Evolutionary conservation across 2,888 invertebrate genomes (phyloP), one percentile per base, ranked within the genome.

Genomic region (Apodemia hepburni): DNA sequence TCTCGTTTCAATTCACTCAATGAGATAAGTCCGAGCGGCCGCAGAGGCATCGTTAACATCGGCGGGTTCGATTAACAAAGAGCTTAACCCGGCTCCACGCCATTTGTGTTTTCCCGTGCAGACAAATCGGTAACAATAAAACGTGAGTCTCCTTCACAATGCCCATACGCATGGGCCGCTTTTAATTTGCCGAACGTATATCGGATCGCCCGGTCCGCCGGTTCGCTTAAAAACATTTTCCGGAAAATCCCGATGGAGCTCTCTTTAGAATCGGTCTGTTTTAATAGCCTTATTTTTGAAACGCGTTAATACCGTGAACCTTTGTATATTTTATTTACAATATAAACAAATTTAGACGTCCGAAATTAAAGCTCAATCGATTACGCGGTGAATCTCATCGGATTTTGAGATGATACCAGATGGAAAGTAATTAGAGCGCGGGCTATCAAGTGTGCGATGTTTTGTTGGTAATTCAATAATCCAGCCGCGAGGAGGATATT

Each of bases 401-500:
- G 78, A 80, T 84, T 81, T 78, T 72, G 75, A 79, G 82, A 83
- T 78, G 81, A 81, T 82, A 79, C 77, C 75, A 75, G 73, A 77
- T 75, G 75, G 78, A 84, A 85, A 86, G 85, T 87, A 88, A 88
- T 88, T 88, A 88, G 81, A 84, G 74, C 78, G 77, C 80, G 82
- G 76, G 78, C 81, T 82, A 80, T 81, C 80, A 76, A 79, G 81
- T 85, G 85, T 83, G 77, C 82, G 81, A 81, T 84, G 87, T 88
- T 87, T 87, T 88, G 87, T 87, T 86, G 87, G 83, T 87, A 86
- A 88, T 87, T 89, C 86, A 87, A 89, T 88, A 87, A 88, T 85
- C 86, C 82, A 68, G 77, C 79, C 79, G 73, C 78, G 73, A 73
- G 81, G 77, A 78, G 80, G 79, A 77, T 81, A 80, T 80, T 81